phyloP scores from a whole-genome alignment of 2,888 invertebrate genomes.

The Ecdyonurus torrentis region DNA sequence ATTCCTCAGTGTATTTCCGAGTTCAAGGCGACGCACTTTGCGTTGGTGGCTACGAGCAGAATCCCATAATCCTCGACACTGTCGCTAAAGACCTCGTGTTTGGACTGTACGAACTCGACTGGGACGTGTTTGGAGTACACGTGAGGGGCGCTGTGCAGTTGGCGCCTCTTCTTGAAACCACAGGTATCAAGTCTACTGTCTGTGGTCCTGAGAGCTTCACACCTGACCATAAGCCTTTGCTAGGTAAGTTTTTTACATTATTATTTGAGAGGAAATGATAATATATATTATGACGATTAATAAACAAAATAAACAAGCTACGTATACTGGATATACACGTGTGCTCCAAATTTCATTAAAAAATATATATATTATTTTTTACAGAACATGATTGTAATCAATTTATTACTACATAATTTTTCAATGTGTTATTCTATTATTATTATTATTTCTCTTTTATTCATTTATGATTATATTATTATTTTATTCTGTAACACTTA shows the following conservation, averaged over 20 bases:
- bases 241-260: slow-evolving; percentile 38
- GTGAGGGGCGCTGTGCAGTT: slow-evolving; percentile 48
- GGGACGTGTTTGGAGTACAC: slow-evolving; percentile 66
- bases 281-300: not conserved
- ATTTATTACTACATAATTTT: too few relatives aligned
- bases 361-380: too few relatives aligned
- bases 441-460: too few relatives aligned
- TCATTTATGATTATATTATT: too few relatives aligned
- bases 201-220: slow-evolving; percentile 89
- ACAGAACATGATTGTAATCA: too few relatives aligned
- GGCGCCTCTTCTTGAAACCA: slow-evolving; percentile 52
- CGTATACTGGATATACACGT: not conserved
- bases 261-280: not conserved
- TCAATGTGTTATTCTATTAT: too few relatives aligned
- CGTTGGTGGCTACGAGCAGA: slow-evolving; percentile 76
- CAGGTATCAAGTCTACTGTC: slow-evolving; percentile 70
- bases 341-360: too few relatives aligned
- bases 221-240: slow-evolving; percentile 74
- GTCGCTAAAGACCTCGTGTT: slow-evolving; percentile 66
- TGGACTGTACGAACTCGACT: slow-evolving; percentile 71
- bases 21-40: slow-evolving; percentile 68
- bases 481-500: too few relatives aligned
- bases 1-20: slow-evolving; percentile 63
- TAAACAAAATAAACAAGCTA: not conserved
- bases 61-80: slow-evolving; percentile 64